These are phyloP conservation scores for Artemia franciscana DNA, from an alignment of 1,140 invertebrate genomes.

Conservation along the genomic window DNA sequence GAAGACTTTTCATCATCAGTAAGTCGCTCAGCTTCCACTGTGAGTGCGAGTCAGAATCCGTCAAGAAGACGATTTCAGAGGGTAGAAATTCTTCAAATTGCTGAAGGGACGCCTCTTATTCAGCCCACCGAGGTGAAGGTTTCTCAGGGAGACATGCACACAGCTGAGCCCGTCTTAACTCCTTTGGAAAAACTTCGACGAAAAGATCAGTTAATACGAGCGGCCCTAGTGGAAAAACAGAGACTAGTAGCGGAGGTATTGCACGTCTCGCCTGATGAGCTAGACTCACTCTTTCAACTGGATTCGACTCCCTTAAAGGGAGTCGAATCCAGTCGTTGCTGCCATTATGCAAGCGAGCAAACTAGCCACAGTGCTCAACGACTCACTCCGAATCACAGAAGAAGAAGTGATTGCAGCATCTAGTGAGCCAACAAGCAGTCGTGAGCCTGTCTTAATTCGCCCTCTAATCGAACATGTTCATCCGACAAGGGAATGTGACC, in stretches of 20 bases:
- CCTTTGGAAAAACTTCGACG: constrained; percentile 46
- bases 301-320: constrained; percentile 21
- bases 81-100: constrained; percentile 23
- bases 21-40: constrained; percentile 6
- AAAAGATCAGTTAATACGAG: constrained; percentile 40
- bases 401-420: constrained; percentile 22
- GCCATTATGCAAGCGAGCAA: constrained; percentile 39
- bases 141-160: constrained; percentile 36
- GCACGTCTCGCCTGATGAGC: constrained; percentile 42
- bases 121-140: constrained; percentile 54
- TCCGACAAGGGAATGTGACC: constrained; percentile 11
- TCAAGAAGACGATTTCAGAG: constrained; percentile 18
- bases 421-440: constrained; percentile 10
- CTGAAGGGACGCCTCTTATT: constrained; percentile 37
- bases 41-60: constrained; percentile 6
- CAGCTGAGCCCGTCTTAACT: constrained; percentile 50
- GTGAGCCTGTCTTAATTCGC: constrained; percentile 15
- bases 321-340: constrained; percentile 34
- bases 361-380: constrained; percentile 26
- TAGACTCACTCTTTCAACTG: constrained; percentile 37
- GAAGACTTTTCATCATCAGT: neutral
- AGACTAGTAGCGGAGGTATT: constrained; percentile 45
- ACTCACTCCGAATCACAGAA: constrained; percentile 26
- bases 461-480: constrained; percentile 5
- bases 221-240: constrained; percentile 46